Conservation (phyloP, 2,888 invertebrate genomes). For the Leptinotarsa peninsularis region DNA sequence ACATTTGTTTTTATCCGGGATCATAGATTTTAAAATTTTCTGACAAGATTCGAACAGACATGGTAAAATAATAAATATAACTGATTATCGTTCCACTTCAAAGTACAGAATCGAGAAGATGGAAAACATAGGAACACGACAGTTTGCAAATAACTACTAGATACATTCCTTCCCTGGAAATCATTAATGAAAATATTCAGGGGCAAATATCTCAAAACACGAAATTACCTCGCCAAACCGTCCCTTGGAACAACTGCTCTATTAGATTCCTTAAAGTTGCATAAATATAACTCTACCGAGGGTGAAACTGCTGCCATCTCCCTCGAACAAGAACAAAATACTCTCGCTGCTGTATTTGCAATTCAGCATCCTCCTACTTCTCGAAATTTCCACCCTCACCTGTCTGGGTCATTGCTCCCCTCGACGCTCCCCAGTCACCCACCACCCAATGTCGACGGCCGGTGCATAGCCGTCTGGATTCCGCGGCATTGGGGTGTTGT, state of each 20-base stretch:
- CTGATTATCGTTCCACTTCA: too few relatives aligned
- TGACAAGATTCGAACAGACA: too few relatives aligned
- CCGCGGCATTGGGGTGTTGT: slow-evolving; percentile 64
- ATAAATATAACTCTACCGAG: slow-evolving; percentile 8
- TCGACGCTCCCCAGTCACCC: slow-evolving; percentile 26
- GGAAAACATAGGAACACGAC: too few relatives aligned
- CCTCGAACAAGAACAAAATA: slow-evolving; percentile 31
- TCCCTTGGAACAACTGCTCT: slow-evolving; percentile 14
- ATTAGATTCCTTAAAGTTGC: background rate
- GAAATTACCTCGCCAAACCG: background rate
- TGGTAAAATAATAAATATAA: too few relatives aligned
- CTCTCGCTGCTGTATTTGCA: slow-evolving; percentile 39
- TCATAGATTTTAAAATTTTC: too few relatives aligned
- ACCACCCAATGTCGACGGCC: slow-evolving; percentile 29
- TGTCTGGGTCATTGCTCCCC: slow-evolving; percentile 53
- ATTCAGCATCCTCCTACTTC: slow-evolving; percentile 31
- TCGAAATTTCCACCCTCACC: slow-evolving; percentile 49
- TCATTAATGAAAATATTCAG: too few relatives aligned
- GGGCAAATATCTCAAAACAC: background rate
- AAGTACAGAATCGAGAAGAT: too few relatives aligned
- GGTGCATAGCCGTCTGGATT: slow-evolving; percentile 60
- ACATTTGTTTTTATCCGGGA: too few relatives aligned
- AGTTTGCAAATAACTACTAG: too few relatives aligned
- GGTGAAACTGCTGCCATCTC: slow-evolving; percentile 20
- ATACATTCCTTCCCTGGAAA: too few relatives aligned